Base-by-base conservation (phyloP, 2,113 vertebrate species). In the Phoxinus phoxinus region DNA sequence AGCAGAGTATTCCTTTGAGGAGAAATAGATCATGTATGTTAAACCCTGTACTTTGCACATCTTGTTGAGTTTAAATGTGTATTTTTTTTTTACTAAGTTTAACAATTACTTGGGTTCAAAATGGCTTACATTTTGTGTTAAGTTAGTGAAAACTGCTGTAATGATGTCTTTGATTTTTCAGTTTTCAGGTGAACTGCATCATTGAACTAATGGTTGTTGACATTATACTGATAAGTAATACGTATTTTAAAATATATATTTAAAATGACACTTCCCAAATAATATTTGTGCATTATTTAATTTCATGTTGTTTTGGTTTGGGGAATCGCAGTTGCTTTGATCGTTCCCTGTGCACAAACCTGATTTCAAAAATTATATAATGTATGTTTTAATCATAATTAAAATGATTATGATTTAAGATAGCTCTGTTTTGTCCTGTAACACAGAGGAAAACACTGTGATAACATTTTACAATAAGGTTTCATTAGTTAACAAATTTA, bases 101-200 rank as follows among this genome's bases (percentile, higher is more conserved):
- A 61, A 74, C 21, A 17, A 21, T 41, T 30, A 35, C 35, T 4
- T 58, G 35, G 3, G 23, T 71, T 30, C 37, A 81, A 46, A 73
- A 71, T 58, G 3, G 35, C 53, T 74, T 74, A 46, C 27, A 37
- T 13, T 73, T 44, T 76, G 58, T 51, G 44, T 53, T 53, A 48
- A 46, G 9, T 32, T 74, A 27, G 19, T 35, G 35, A 46, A 48
- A 81, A 67, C 81, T 71, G 8, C 75, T 84, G 79, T 75, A 83
- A 32, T 61, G 17, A 41, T 69, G 5, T 48, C 21, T 80, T 53
- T 1, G 79, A 46, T 48, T 48, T 48, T 37, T n/a, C n/a, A n/a
- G n/a, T 25, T 75, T 76, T 37, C 63, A 73, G 23, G 23, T 84
- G 65, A 23, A 69, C 56, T 72, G 35, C 53, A 41, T 72, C 21